Evolutionary conservation across 1,140 invertebrate species (phyloP).

Genomic region (Littorina saxatilis): DNA sequence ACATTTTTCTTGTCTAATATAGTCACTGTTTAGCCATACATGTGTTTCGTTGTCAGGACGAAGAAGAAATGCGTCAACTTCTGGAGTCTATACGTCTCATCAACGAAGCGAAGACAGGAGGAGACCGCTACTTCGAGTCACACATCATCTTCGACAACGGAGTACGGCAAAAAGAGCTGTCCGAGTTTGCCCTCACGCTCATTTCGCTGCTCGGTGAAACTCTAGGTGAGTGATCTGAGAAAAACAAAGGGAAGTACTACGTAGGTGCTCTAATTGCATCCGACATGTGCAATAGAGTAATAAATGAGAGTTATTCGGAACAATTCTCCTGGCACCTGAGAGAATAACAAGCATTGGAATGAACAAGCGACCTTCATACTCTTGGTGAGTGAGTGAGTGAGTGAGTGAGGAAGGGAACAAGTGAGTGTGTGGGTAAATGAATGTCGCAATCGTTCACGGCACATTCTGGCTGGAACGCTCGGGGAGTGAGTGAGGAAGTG

Average conservation of each 20-base stretch:
- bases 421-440: background rate
- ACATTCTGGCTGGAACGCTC: no score
- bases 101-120: slow-evolving; percentile 49
- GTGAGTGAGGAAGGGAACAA: background rate
- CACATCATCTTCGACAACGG: slow-evolving; percentile 68
- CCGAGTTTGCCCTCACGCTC: slow-evolving; percentile 63
- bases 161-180: slow-evolving; percentile 52
- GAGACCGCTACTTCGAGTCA: slow-evolving; percentile 57
- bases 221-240: slow-evolving; percentile 47
- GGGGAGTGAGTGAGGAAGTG: background rate
- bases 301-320: no score
- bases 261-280: background rate
- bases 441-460: no score
- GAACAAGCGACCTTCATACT: background rate
- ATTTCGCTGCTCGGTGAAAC: slow-evolving; percentile 54
- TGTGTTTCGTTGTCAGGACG: slow-evolving; percentile 40
- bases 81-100: slow-evolving; percentile 58
- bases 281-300: no score
- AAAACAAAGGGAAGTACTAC: background rate
- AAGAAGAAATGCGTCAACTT: slow-evolving; percentile 63
- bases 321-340: no score
- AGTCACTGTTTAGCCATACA: no score
- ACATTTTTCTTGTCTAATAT: no score
- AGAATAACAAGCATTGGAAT: no score
- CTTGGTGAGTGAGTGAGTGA: background rate